A percentile compares a stretch with the other conserved stretches of the same genome.
Evolutionary conservation across 1,140 invertebrate species (phyloP).

Genomic region (Drosophila punjabiensis): DNA sequence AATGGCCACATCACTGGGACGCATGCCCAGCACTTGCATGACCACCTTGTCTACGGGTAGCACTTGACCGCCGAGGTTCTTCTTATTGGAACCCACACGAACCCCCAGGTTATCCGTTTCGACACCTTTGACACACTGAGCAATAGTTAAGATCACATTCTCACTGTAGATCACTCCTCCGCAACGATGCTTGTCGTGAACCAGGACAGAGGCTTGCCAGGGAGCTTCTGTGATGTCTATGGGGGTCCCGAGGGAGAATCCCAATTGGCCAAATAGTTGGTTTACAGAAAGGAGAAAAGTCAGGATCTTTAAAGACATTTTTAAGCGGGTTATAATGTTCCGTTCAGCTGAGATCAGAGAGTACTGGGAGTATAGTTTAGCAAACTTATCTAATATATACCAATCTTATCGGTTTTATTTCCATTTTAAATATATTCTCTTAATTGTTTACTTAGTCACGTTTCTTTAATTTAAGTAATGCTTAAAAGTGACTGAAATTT

Average conservation of each 20-base stretch:
- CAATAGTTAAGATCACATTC: conserved; percentile 15
- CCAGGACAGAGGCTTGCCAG: conserved; percentile 17
- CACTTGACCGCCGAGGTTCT: conserved; percentile 7
- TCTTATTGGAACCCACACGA: conserved; percentile 5
- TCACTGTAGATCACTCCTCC: conserved; percentile 8
- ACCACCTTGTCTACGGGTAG: neutral
- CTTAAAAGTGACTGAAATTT: no score
- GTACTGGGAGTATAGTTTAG: neutral
- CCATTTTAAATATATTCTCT: neutral
- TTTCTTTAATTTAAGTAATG: neutral
- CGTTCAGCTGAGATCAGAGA: neutral
- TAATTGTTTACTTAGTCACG: neutral
- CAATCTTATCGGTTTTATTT: no score
- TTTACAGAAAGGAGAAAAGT: neutral
- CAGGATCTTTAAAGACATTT: conserved; percentile 4
- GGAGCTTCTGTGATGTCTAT: conserved; percentile 6
- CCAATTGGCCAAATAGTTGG: neutral
- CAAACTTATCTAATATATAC: neutral
- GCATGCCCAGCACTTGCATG: neutral
- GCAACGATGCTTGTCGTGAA: conserved; percentile 7
- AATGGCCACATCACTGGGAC: conserved; percentile 26
- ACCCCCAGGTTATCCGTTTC: neutral
- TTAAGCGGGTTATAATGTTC: neutral
- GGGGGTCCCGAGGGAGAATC: no score
- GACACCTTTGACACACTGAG: conserved; percentile 5